Evolutionary conservation across 2,113 vertebrate species (phyloP).

Genomic region (Pardalotus punctatus): DNA sequence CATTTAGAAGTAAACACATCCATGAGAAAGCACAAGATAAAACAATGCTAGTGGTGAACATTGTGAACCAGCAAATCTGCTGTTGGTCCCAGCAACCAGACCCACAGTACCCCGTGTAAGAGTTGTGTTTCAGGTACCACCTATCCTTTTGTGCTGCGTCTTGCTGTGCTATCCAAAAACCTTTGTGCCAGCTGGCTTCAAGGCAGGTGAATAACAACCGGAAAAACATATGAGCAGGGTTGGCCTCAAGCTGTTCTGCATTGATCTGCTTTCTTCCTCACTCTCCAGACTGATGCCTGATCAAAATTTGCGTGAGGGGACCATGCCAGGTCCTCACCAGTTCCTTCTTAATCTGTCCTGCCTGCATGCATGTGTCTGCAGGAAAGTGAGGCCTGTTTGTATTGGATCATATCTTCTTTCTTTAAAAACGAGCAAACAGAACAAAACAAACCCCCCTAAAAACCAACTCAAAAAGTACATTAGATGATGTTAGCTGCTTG

Average conservation of each 20-base stretch:
- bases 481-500: neutral
- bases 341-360: neutral
- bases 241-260: neutral
- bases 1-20: neutral
- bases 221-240: neutral
- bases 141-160: neutral
- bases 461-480: neutral
- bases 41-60: neutral
- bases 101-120: neutral
- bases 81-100: neutral
- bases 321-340: neutral
- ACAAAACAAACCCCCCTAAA: fast-evolving
- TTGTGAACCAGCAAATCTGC: neutral
- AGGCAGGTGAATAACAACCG: neutral
- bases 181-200: neutral
- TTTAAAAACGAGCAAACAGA: neutral
- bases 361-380: neutral
- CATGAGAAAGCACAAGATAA: neutral
- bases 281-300: neutral
- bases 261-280: neutral
- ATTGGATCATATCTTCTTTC: neutral
- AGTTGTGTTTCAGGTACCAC: neutral
- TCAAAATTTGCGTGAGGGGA: neutral
- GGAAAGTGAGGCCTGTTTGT: neutral
- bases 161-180: neutral